Conservation (phyloP, 2,113 vertebrate genomes). For the Myiagra hebetior region DNA sequence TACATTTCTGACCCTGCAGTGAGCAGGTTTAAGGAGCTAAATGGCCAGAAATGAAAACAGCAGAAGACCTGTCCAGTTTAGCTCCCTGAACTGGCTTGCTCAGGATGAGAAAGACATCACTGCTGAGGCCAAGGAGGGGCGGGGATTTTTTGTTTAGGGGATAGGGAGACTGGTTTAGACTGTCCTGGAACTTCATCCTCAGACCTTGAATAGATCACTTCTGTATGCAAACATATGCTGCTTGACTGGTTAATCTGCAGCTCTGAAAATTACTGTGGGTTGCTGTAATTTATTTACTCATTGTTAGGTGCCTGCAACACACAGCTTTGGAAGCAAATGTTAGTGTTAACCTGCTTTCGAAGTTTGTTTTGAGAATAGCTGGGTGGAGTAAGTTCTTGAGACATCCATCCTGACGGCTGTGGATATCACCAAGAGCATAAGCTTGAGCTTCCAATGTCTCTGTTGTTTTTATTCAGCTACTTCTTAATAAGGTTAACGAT, state of each 20-base stretch:
- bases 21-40: background rate
- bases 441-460: background rate
- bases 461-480: background rate
- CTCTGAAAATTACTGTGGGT: conserved; percentile 6
- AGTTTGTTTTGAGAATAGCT: background rate
- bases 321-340: background rate
- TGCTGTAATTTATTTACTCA: conserved; percentile 17
- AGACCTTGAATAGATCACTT: background rate
- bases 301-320: conserved; percentile 2
- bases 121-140: background rate
- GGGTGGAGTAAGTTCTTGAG: background rate
- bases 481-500: background rate
- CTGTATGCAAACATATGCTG: conserved; percentile 27
- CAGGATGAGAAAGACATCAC: background rate
- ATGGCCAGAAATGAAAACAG: background rate
- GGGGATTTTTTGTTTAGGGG: background rate
- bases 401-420: background rate
- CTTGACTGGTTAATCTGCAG: conserved; percentile 38
- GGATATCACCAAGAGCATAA: background rate
- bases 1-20: background rate
- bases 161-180: background rate
- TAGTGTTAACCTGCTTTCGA: background rate
- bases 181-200: conserved; percentile 6
- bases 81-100: background rate
- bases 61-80: background rate